Evolutionary conservation across 2,113 vertebrate genomes (phyloP).

Genomic region (Lamprotornis superbus): DNA sequence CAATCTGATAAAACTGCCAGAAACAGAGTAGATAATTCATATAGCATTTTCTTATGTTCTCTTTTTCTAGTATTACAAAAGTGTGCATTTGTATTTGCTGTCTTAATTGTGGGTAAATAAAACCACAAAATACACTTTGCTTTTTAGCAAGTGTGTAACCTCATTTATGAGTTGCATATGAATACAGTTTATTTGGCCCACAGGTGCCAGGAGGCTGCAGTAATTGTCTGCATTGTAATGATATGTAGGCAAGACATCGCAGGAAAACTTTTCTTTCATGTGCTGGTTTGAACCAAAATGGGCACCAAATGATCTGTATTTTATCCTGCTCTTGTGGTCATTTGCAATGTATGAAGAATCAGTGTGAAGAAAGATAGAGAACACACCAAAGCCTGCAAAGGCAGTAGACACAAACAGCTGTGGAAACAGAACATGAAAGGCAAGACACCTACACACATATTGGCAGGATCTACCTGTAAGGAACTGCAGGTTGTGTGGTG

Average conservation of each 20-base stretch:
- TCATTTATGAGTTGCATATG: not conserved
- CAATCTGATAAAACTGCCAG: not conserved
- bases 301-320: not conserved
- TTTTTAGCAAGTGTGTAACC: not conserved
- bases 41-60: not conserved
- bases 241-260: not conserved
- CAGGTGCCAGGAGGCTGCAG: not conserved
- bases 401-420: not conserved
- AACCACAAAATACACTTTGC: not conserved
- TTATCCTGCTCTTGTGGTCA: fast-evolving
- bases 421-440: not conserved
- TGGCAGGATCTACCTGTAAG: not conserved
- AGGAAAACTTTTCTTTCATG: not conserved
- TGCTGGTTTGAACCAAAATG: not conserved
- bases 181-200: not conserved
- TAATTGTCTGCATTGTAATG: not conserved
- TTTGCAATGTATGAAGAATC: not conserved
- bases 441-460: not conserved
- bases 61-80: not conserved
- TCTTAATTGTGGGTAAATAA: not conserved
- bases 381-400: not conserved
- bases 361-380: not conserved
- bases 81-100: not conserved
- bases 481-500: not conserved
- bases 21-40: not conserved